Base-by-base conservation (phyloP, 2,113 vertebrate genomes). In the Diphyllodes magnificus region DNA sequence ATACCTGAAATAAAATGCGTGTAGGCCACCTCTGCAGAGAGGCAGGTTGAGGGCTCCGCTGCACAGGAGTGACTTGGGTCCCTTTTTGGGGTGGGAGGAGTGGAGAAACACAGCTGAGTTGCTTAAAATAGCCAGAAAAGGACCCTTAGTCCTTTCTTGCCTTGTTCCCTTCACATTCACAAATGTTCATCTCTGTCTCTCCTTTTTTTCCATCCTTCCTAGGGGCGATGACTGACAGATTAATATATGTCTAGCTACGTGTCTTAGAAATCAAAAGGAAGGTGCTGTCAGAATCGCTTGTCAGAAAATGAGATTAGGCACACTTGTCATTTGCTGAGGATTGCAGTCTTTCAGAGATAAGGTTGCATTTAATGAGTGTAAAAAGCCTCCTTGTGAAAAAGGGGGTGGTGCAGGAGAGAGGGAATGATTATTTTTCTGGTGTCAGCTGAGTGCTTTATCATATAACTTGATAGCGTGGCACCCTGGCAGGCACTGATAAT, bases 201-300 rank as follows among this genome's bases (percentile, higher is more conserved):
- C 65, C 68, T 92, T 93, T 93, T 89, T 90, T 97, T 93, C 86
- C 66, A 88, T 96, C 95, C 95, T 98, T 98, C 97, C 98, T 98
- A 94, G 86, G 93, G 97, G 97, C 96, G 96, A 98, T 99, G 99
- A 99, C 97, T 99, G 99, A 99, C 99, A 99, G 98, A 99, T 99
- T 99, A 99, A 99, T 99, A 99, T 98, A 99, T 98, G 98, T 99
- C 98, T 99, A 98, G 98, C 98, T 99, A 97, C 98, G 97, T 98
- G 98, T 99, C 98, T 99, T 98, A 98, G 98, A 98, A 98, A 98
- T 98, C 98, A 98, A 98, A 98, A 99, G 98, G 98, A 99, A 99
- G 98, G 98, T 98, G 98, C 98, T 99, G 99, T 99, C 99, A 99
- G 98, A 98, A 98, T 97, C 96, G 98, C 98, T 99, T 99, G 99